phyloP scores from a whole-genome alignment of 2,113 vertebrate species.

The Aspidoscelis tigris region DNA sequence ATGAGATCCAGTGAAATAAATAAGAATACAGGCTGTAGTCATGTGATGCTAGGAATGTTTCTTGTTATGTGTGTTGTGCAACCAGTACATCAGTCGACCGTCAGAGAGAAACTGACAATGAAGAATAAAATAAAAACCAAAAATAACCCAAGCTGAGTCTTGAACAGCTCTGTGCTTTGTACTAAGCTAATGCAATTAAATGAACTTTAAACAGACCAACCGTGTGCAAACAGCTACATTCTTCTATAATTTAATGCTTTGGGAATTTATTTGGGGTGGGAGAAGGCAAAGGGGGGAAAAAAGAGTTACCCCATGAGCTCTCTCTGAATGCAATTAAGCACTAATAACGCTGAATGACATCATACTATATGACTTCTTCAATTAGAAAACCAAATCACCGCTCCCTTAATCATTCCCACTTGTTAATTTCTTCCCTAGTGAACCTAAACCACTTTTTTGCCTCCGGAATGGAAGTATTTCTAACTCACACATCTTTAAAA shows the following conservation, averaged over 20 bases:
- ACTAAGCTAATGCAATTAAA: slow-evolving; percentile 72
- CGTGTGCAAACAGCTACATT: slow-evolving; percentile 57
- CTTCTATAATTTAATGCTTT: slow-evolving; percentile 63
- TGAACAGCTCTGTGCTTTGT: slow-evolving; percentile 56
- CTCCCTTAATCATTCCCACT: slow-evolving; percentile 71
- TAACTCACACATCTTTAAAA: slow-evolving; percentile 49
- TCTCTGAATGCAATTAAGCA: slow-evolving; percentile 72
- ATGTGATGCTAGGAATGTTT: background rate
- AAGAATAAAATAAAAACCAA: slow-evolving; percentile 48
- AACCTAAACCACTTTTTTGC: slow-evolving; percentile 51
- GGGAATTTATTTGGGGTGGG: slow-evolving; percentile 57
- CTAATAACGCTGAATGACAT: slow-evolving; percentile 69
- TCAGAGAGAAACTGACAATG: slow-evolving; percentile 48
- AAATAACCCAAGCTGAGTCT: slow-evolving; percentile 46
- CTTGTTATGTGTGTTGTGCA: slow-evolving; percentile 44
- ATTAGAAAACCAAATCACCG: slow-evolving; percentile 69
- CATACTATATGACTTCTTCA: slow-evolving; percentile 69
- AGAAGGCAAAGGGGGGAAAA: slow-evolving; percentile 29
- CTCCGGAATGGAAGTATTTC: slow-evolving; percentile 38
- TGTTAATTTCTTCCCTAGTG: slow-evolving; percentile 69
- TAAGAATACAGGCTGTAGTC: slow-evolving; percentile 17
- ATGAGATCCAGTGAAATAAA: no score
- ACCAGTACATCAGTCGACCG: slow-evolving; percentile 32
- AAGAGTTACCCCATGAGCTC: slow-evolving; percentile 42
- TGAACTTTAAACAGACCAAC: slow-evolving; percentile 69